Base-by-base conservation (phyloP, 2,888 invertebrate genomes). In the Scaptomyza flava region DNA sequence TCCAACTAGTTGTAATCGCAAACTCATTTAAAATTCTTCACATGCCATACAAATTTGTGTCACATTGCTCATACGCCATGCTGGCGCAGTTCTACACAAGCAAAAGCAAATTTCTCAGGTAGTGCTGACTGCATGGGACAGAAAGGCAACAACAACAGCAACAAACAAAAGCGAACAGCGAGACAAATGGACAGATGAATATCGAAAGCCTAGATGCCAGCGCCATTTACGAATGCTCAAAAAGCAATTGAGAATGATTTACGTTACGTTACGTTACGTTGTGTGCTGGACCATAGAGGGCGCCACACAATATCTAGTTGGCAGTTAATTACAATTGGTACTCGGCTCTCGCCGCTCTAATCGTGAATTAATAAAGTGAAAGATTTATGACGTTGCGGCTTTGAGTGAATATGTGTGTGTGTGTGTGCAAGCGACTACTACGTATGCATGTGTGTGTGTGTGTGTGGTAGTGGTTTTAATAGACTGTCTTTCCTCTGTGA, bases 201-300 rank as follows among this genome's bases (percentile, higher is more conserved):
- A 54, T 59, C 59, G 58, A 42, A 20, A 31, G 51, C 33, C 52
- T 43, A 38, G 53, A 59, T 46, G 64, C 69, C 59, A 56, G 57
- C 53, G 17, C 63, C 68, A 79, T 81, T 77, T 81, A 68, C 77
- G 73, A 84, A 78, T 80, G 71, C 58, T 83, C 81, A 76, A 77
- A 87, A 79, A 77, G 81, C 83, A 84, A 84, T 84, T 84, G 71
- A 79, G 79, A 81, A 87, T 84, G 83, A 87, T 84, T 84, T 84
- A 84, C 81, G 81, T 70, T 66, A 41, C 64, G 50, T 57, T 33
- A 52, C 53, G 47, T 84, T 84, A 83, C 77, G 81, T 70, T 38
- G 38, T 38, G 14, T 14, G 38, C 38, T 41, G 51, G 57, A 41
- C 45, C 48, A 66, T 53, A 48, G 60, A 65, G 83, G 63, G 57